Conservation (phyloP, 1,140 invertebrate species). For the Scaptomyza hsui region DNA sequence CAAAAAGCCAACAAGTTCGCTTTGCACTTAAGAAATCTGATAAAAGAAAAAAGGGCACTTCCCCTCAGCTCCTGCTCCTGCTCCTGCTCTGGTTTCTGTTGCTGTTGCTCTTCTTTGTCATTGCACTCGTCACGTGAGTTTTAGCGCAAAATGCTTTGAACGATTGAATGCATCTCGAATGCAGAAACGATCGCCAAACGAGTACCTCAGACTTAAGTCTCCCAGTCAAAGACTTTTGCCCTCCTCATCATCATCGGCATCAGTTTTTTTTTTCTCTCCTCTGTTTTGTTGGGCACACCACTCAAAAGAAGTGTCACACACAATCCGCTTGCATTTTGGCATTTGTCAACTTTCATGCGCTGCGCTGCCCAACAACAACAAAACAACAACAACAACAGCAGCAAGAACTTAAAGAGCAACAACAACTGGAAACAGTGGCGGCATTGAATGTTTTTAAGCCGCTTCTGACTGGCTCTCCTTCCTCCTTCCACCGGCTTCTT, state of each 20-base stretch:
- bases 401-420: slow-evolving; percentile 24
- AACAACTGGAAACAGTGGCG: slow-evolving; percentile 36
- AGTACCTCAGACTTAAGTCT: slow-evolving; percentile 17
- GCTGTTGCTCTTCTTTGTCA: slow-evolving; percentile 36
- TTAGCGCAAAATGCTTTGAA: slow-evolving; percentile 80
- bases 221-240: slow-evolving; percentile 8
- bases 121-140: slow-evolving; percentile 81
- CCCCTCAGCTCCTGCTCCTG: slow-evolving; percentile 2
- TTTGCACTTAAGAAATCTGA: slow-evolving; percentile 83
- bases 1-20: slow-evolving; percentile 83
- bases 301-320: slow-evolving; percentile 77
- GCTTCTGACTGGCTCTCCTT: slow-evolving; percentile 29
- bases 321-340: slow-evolving; percentile 82
- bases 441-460: slow-evolving; percentile 66
- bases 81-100: background rate
- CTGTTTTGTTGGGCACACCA: slow-evolving; percentile 19
- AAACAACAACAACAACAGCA: slow-evolving; percentile 7
- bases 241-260: background rate
- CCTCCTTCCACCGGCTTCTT: too few relatives aligned
- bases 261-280: too few relatives aligned
- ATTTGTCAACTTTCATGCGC: slow-evolving; percentile 78
- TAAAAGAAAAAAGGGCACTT: slow-evolving; percentile 48
- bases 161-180: slow-evolving; percentile 73
- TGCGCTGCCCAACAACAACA: slow-evolving; percentile 62
- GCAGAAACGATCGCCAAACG: slow-evolving; percentile 21